Evolutionary conservation across 2,113 vertebrate species (phyloP).

Genomic region (Sphaerodactylus townsendi): DNA sequence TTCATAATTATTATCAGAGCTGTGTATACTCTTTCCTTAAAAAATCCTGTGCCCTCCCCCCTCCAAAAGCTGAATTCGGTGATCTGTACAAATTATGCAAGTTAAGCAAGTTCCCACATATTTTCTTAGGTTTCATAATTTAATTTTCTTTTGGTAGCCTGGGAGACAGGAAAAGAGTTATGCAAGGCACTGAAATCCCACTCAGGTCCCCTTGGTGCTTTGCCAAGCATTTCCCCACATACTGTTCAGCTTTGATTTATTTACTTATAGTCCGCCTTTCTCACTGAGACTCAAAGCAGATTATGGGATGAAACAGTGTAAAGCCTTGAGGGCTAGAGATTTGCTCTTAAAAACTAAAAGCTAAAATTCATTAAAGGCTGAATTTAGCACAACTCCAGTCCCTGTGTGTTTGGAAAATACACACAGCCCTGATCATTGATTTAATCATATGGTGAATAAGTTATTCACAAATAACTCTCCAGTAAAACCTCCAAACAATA

Average conservation of each 20-base stretch:
- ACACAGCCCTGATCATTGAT: background rate
- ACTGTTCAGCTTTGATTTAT: background rate
- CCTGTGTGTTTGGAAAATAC: background rate
- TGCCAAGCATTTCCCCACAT: background rate
- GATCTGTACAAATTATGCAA: background rate
- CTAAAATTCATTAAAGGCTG: background rate
- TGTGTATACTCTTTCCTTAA: background rate
- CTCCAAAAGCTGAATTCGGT: background rate
- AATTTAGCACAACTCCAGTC: background rate
- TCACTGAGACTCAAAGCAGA: no score
- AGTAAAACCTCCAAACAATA: background rate
- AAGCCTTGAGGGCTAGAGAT: background rate
- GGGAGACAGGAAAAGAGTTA: background rate
- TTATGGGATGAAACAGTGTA: no score
- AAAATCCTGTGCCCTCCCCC: background rate
- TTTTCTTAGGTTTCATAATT: background rate
- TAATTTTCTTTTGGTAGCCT: background rate
- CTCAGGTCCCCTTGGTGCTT: no score
- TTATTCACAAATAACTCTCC: background rate
- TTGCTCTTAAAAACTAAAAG: background rate
- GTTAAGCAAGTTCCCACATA: background rate
- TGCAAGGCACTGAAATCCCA: background rate
- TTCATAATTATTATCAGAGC: background rate
- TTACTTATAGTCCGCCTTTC: no score
- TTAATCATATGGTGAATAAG: slow-evolving; percentile 4